Evolutionary conservation across 2,113 vertebrate species (phyloP), one percentile per base, ranked within the genome.

Genomic region (Corythoichthys haematopterus): DNA sequence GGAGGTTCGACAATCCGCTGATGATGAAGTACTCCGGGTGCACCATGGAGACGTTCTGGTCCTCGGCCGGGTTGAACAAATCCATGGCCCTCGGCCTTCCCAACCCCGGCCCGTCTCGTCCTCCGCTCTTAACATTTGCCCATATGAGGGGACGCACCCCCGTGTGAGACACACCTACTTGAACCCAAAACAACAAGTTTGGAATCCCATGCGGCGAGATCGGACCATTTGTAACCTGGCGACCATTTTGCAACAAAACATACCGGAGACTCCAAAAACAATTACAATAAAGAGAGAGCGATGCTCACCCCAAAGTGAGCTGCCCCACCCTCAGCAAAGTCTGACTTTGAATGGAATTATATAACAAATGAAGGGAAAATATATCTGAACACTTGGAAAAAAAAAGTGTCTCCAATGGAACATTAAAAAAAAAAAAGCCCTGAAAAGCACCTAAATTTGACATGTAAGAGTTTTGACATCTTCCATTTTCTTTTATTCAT

Each of bases 21-120:
- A 92, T 87, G 48, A 84, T 84, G 57, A 91, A 92, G 66, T 80
- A 75, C 1, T 69, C 50, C 59, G 89, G 90, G 50, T 12, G 83
- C 51, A 87, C 57, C 80, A 88, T 78, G 4, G 87, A 85, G 4
- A 69, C 68, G 47, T 89, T 91, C 64, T 37, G 71, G 2, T 77
- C 81, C 0, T 70, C 63, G 67, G 71, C 81, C 4, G 80, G 68
- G 66, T 77, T 79, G 38, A 84, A 81, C 2, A 70, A 33, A 0
- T 81, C 64, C 80, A 86, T 67, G 60, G 11, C 28, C 60, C 11
- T 28, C n/a, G 38, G n/a, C 10, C 28, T 33, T 55, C 52, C 40
- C 40, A 6, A 10, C 11, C 28, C 28, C 20, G 12, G 28, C 33
- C 12, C 33, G 1, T 14, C 33, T 36, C 28, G 55, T 14, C 13